phyloP scores from a whole-genome alignment of 2,888 invertebrate genomes.

The Tenthredo distinguenda region DNA sequence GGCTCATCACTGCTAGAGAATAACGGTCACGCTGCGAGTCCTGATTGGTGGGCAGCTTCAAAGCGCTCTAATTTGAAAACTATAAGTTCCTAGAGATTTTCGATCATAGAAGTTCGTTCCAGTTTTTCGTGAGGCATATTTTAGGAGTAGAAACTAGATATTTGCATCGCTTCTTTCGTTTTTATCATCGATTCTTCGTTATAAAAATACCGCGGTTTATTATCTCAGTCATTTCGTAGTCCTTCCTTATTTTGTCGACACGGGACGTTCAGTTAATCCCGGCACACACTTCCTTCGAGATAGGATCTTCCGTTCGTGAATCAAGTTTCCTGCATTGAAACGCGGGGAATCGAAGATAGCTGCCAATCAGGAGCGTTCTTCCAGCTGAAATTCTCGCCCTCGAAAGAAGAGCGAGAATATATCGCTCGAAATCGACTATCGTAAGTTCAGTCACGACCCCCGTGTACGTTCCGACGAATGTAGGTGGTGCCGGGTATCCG shows the following conservation, averaged over 20 bases:
- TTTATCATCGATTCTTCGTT: not conserved
- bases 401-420: not conserved
- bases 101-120: not conserved
- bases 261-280: not conserved
- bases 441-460: slow-evolving; percentile 32
- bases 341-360: not conserved
- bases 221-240: not conserved
- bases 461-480: slow-evolving; percentile 11
- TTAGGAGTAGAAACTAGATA: not conserved
- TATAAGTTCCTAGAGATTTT: not conserved
- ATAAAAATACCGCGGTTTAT: not conserved
- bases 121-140: not conserved
- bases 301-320: not conserved
- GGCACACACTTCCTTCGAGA: slow-evolving; percentile 9
- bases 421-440: slow-evolving; percentile 24
- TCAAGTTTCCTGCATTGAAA: slow-evolving; percentile 16
- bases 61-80: not conserved
- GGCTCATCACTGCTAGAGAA: not conserved
- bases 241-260: not conserved
- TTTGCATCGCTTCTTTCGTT: no score
- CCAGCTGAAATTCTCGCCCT: not conserved
- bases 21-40: not conserved
- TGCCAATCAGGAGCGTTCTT: slow-evolving; percentile 16
- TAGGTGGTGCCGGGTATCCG: not conserved
- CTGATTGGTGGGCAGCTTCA: not conserved